Evolutionary conservation across 2,888 invertebrate genomes (phyloP).

Genomic region (Notodonta dromedarius): DNA sequence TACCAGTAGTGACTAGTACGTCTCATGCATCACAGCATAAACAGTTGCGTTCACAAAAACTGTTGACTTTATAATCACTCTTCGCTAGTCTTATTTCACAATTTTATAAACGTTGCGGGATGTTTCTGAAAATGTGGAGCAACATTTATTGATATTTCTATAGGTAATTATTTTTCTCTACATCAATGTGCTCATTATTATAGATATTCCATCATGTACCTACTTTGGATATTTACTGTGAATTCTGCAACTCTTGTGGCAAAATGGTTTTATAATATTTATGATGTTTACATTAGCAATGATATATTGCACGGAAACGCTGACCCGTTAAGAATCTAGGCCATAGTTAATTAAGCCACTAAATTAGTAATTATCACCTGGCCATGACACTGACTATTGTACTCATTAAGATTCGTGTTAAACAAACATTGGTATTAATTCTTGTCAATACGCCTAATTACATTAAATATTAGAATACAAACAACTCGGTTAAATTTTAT

Average conservation of each 20-base stretch:
- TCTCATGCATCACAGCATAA: too few relatives aligned
- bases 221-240: too few relatives aligned
- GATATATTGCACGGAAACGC: background rate
- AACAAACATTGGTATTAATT: background rate
- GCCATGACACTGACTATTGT: background rate
- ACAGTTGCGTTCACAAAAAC: background rate
- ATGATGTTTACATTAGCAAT: background rate
- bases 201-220: too few relatives aligned
- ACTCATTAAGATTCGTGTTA: background rate
- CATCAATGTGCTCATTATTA: too few relatives aligned
- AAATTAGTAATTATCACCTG: slow-evolving; percentile 1
- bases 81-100: background rate
- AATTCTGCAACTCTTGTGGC: too few relatives aligned
- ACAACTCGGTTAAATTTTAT: too few relatives aligned
- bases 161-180: too few relatives aligned
- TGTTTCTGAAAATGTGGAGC: too few relatives aligned
- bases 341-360: slow-evolving; percentile 2
- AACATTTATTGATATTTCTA: too few relatives aligned
- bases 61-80: background rate
- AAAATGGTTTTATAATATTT: background rate
- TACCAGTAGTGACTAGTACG: too few relatives aligned
- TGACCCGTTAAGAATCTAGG: slow-evolving; percentile 1
- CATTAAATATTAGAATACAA: background rate
- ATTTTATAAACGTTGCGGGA: background rate
- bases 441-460: background rate